Conservation (phyloP, 2,888 invertebrate genomes). For the Coleophora deauratella region DNA sequence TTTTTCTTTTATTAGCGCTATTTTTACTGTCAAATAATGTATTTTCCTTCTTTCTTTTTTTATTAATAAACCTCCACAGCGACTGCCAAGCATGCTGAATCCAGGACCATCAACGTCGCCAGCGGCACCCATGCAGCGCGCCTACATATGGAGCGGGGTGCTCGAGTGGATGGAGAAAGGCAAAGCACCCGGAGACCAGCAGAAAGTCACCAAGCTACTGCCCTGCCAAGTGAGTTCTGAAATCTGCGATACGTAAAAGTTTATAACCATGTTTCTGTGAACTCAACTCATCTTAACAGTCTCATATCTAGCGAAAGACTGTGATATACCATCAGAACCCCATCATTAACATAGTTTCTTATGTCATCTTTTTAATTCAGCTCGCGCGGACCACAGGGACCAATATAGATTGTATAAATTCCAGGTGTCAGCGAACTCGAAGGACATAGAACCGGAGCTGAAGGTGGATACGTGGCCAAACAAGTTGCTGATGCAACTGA, state of each 20-base stretch:
- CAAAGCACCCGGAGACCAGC: slow-evolving; percentile 83
- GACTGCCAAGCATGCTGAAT: slow-evolving; percentile 44
- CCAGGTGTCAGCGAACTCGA: slow-evolving; percentile 74
- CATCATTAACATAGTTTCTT: too few species aligned
- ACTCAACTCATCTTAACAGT: too few species aligned
- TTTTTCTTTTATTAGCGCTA: too few species aligned
- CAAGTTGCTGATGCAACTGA: slow-evolving; percentile 93
- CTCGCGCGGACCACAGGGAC: too few species aligned
- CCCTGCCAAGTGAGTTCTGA: slow-evolving; percentile 53
- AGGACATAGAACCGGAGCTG: slow-evolving; percentile 92
- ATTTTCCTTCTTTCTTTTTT: background rate
- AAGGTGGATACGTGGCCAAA: slow-evolving; percentile 96
- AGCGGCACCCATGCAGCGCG: slow-evolving; percentile 38
- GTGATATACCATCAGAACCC: too few species aligned
- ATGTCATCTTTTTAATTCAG: too few species aligned
- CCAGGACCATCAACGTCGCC: slow-evolving; percentile 29
- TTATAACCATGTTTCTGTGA: too few species aligned
- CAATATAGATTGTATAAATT: too few species aligned
- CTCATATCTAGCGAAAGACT: too few species aligned
- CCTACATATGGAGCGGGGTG: slow-evolving; percentile 83
- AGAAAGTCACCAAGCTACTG: slow-evolving; percentile 84
- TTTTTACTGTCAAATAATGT: too few species aligned
- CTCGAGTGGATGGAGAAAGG: slow-evolving; percentile 96
- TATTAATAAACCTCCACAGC: slow-evolving; percentile 17
- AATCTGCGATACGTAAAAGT: too few species aligned